These are phyloP conservation scores for Sparus aurata DNA, from an alignment of 2,797 vertebrate species.

Conservation along the genomic window DNA sequence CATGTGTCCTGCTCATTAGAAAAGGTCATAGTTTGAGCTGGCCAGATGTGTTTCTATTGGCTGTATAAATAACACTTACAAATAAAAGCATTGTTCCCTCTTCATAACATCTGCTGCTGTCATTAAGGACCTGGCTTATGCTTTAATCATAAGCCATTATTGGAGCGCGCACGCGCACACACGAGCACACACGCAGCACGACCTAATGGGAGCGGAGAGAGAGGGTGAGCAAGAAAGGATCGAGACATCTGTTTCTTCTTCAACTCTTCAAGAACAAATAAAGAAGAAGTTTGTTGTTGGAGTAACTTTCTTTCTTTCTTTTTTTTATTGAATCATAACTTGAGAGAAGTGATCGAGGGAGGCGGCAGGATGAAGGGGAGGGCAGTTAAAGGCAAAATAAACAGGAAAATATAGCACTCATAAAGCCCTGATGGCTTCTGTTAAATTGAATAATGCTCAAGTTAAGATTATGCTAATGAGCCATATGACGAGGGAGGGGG, in stretches of 20 bases:
- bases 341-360: neutral
- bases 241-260: conserved; percentile 61
- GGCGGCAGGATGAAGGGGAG: conserved; percentile 4
- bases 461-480: conserved; percentile 71
- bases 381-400: conserved; percentile 67
- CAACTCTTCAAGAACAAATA: conserved; percentile 56
- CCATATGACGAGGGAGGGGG: conserved; percentile 43
- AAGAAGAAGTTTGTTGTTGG: conserved; percentile 65
- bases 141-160: conserved; percentile 76
- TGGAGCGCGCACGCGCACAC: conserved; percentile 1
- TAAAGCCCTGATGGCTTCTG: conserved; percentile 70
- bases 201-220: conserved; percentile 42
- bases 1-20: conserved; percentile 42
- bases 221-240: conserved; percentile 37
- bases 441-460: conserved; percentile 71
- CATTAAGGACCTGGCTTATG: conserved; percentile 68
- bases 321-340: conserved; percentile 51
- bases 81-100: conserved; percentile 69
- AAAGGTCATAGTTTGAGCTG: conserved; percentile 45
- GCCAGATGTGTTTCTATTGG: conserved; percentile 73
- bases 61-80: conserved; percentile 66
- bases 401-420: conserved; percentile 66
- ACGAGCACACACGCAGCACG: neutral
- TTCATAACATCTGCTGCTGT: conserved; percentile 76
- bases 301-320: conserved; percentile 38